Evolutionary conservation across 2,797 vertebrate genomes (phyloP).

Genomic region (Selene dorsalis): DNA sequence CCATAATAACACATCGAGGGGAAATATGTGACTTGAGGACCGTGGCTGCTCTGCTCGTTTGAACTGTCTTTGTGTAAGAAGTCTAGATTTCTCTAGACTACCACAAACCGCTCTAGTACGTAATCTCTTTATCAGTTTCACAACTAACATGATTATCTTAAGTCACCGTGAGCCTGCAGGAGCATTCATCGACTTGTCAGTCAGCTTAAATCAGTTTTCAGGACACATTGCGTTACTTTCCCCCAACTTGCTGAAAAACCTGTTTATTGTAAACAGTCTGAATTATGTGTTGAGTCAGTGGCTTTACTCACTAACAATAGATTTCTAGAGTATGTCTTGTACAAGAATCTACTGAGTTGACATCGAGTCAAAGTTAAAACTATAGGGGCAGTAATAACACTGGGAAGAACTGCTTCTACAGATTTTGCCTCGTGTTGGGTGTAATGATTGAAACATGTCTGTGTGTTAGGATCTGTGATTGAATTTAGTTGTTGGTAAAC

Average conservation of each 20-base stretch:
- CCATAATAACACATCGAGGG: constrained; percentile 39
- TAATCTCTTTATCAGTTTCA: constrained; percentile 42
- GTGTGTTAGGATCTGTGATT: neutral
- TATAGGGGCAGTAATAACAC: neutral
- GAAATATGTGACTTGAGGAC: constrained; percentile 9
- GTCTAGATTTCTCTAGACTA: too few relatives aligned
- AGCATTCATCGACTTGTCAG: constrained; percentile 40
- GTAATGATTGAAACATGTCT: neutral
- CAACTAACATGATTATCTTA: constrained; percentile 31
- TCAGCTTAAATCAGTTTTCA: constrained; percentile 37
- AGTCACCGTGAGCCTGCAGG: constrained; percentile 29
- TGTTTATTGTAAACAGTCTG: constrained; percentile 8
- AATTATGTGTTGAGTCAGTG: too few relatives aligned
- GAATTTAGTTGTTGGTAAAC: neutral
- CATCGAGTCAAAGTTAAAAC: neutral
- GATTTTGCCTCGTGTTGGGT: neutral
- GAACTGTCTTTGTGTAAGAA: constrained; percentile 42
- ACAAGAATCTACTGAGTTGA: neutral
- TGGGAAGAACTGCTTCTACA: neutral
- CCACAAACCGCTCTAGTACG: too few relatives aligned
- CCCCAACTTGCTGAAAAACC: constrained; percentile 6
- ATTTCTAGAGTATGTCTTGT: neutral
- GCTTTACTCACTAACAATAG: neutral
- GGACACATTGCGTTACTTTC: constrained; percentile 32
- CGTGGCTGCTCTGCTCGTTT: neutral